Conservation (phyloP, 2,113 vertebrate genomes). For the Todiramphus chloris region DNA sequence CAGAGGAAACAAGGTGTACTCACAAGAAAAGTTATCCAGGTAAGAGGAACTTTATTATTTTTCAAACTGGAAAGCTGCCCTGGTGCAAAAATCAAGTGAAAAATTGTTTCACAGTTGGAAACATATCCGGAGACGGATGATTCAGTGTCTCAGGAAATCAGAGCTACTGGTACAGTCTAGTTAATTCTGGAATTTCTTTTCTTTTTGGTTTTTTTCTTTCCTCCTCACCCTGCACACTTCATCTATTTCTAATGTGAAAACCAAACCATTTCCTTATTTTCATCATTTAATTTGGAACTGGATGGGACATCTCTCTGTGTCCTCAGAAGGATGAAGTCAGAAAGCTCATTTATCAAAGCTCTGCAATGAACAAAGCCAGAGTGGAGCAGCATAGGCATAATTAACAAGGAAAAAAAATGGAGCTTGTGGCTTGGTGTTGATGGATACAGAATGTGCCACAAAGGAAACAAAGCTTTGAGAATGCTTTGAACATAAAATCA, state of each 20-base stretch:
- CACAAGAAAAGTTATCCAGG: not conserved
- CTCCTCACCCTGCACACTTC: not conserved
- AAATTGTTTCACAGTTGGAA: not conserved
- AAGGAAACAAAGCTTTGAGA: slow-evolving; percentile 58
- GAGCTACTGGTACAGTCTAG: not conserved
- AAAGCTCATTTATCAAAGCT: slow-evolving; percentile 61
- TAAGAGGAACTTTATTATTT: not conserved
- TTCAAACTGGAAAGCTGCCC: not conserved
- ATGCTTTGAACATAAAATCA: slow-evolving; percentile 60
- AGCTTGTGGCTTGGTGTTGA: slow-evolving; percentile 62
- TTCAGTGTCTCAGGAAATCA: not conserved
- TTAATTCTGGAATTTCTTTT: not conserved
- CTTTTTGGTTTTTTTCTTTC: accelerated
- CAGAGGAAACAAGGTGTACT: not conserved
- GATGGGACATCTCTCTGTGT: slow-evolving; percentile 6
- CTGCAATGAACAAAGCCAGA: slow-evolving; percentile 48
- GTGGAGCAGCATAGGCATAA: slow-evolving; percentile 37
- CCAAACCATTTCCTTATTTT: slow-evolving; percentile 37
- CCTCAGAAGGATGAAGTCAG: slow-evolving; percentile 17
- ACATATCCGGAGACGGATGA: not conserved
- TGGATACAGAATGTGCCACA: slow-evolving; percentile 65
- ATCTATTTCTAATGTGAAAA: slow-evolving; percentile 39
- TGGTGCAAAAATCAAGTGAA: not conserved
- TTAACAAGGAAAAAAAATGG: slow-evolving; percentile 50
- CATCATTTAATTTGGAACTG: slow-evolving; percentile 31